phyloP scores from a whole-genome alignment of 2,113 vertebrate genomes.

The Poeciliopsis turrubarensis region DNA sequence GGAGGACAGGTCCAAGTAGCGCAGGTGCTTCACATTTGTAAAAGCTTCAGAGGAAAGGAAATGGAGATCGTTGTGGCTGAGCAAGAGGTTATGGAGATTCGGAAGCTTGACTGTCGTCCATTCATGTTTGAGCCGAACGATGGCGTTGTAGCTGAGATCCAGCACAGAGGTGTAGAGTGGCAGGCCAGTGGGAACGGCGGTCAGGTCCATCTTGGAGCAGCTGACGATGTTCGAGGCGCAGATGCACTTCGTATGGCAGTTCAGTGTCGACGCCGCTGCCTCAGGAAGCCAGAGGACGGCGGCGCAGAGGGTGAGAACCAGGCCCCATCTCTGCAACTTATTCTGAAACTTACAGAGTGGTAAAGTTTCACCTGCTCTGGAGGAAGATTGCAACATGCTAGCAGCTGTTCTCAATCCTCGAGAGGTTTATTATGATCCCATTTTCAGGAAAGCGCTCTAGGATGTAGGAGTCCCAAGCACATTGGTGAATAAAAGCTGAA shows the following conservation, averaged over 20 bases:
- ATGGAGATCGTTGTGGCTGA: slow-evolving; percentile 89
- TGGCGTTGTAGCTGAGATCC: slow-evolving; percentile 93
- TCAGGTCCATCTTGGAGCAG: slow-evolving; percentile 91
- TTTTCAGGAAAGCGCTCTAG: slow-evolving; percentile 50
- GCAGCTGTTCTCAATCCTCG: slow-evolving; percentile 51
- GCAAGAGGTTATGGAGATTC: slow-evolving; percentile 89
- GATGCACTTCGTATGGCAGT: slow-evolving; percentile 88
- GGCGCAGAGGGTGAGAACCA: slow-evolving; percentile 62
- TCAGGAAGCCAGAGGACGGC: slow-evolving; percentile 57
- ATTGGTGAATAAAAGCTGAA: slow-evolving; percentile 56
- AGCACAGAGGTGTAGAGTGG: slow-evolving; percentile 87
- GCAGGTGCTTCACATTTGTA: slow-evolving; percentile 83
- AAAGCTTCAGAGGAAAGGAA: slow-evolving; percentile 95
- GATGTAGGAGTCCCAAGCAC: slow-evolving; percentile 55
- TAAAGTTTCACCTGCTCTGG: slow-evolving; percentile 51
- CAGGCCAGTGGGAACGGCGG: slow-evolving; percentile 77
- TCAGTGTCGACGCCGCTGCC: slow-evolving; percentile 66
- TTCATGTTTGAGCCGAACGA: slow-evolving; percentile 83
- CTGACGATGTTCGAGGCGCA: slow-evolving; percentile 97
- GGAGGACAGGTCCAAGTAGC: slow-evolving; percentile 93
- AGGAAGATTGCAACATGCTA: slow-evolving; percentile 68
- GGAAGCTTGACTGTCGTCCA: slow-evolving; percentile 84
- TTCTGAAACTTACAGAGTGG: slow-evolving; percentile 43
- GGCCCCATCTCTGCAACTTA: slow-evolving; percentile 45
- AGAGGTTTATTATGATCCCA: slow-evolving; percentile 48